Evolutionary conservation across 2,888 invertebrate genomes (phyloP).

Genomic region (Stegana nigrithorax): DNA sequence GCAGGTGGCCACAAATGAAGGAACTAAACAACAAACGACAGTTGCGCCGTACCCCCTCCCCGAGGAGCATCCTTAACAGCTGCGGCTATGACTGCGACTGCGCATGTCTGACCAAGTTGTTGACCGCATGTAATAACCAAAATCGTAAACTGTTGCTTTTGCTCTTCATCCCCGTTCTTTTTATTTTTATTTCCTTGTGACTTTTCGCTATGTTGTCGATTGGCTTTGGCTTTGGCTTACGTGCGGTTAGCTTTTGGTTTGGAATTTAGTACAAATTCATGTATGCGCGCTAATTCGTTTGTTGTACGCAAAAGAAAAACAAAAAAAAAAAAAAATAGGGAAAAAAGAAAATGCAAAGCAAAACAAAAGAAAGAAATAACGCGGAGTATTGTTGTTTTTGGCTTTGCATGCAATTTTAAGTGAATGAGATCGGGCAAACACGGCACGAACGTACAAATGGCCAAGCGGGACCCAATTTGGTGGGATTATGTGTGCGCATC

Average conservation of each 20-base stretch:
- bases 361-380: too few species aligned
- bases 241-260: neutral
- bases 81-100: neutral
- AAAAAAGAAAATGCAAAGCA: too few species aligned
- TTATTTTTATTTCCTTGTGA: too few species aligned
- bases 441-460: too few species aligned
- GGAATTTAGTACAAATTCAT: neutral
- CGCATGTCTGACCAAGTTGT: neutral
- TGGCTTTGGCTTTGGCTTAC: too few species aligned
- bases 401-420: too few species aligned
- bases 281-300: constrained; percentile 20
- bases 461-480: constrained; percentile 16
- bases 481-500: constrained; percentile 27
- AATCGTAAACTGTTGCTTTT: constrained; percentile 4
- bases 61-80: neutral
- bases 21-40: neutral
- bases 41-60: neutral
- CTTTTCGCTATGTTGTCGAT: too few species aligned
- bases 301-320: constrained; percentile 11
- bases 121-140: constrained; percentile 15
- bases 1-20: constrained; percentile 2
- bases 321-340: too few species aligned
- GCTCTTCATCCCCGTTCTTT: too few species aligned
- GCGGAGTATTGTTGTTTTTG: too few species aligned
- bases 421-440: too few species aligned